Base-by-base conservation (phyloP, 2,797 vertebrate genomes). In the Buceros bicornis region DNA sequence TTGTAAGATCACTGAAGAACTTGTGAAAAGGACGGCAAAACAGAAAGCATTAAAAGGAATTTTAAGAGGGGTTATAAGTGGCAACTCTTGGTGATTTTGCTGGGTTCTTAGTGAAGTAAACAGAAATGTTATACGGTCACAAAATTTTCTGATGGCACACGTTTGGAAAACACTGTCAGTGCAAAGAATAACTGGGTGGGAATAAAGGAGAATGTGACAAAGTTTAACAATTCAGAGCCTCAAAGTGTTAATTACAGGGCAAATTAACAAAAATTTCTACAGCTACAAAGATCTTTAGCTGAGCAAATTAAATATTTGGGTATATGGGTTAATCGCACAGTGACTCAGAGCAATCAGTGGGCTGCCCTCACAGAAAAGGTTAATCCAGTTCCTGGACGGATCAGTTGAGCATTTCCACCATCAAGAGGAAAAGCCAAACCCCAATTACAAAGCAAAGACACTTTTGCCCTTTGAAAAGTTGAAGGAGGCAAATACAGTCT, bases 41-140 rank as follows among this genome's bases (percentile, higher is more conserved):
- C 4, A 2, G 5, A 72, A 43, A 71, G 22, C 22, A 13, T 29
- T 26, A 42, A 76, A 93, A 42, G 24, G 26, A 31, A 85, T 2
- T 42, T 21, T 37, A 71, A 19, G 7, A 90, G 25, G 16, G n/a
- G 11, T 43, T 62, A 62, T 12, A 51, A 61, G 18, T 31, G 11
- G 11, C 1, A 3, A 9, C 3, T 61, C 28, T 50, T 2, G 0
- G 5, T 16, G 61, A 47, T 84, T 86, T 61, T 8, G 2, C 1
- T 70, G 33, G 11, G 35, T 86, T 86, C 74, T 64, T 28, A 43
- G 29, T 51, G 54, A 62, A 25, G 29, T 31, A 70, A 91, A 53
- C 29, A 76, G 51, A 83, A 88, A 66, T 11, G 31, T 4, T 13
- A 8, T 2, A 61, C 2, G 16, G 13, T 47, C 54, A 77, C 31